Evolutionary conservation across 2,888 invertebrate species (phyloP).

Genomic region (Adelognathus sp.): DNA sequence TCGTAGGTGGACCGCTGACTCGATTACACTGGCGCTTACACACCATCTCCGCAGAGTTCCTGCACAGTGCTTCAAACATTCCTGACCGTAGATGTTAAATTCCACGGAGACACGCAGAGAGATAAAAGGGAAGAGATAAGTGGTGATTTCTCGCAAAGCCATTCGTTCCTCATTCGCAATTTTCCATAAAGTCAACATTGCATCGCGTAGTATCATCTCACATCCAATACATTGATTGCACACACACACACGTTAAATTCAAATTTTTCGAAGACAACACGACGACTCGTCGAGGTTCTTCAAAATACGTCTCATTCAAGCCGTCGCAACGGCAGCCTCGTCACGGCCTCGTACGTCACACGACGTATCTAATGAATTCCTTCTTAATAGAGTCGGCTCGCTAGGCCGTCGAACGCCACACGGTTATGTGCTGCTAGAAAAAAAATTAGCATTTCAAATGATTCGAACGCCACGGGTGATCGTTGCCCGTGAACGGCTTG

Average conservation of each 20-base stretch:
- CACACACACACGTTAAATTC: too few relatives aligned
- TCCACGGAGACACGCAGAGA: background rate
- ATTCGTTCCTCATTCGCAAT: too few relatives aligned
- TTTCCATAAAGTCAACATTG: too few relatives aligned
- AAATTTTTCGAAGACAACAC: background rate
- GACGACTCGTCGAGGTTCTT: background rate
- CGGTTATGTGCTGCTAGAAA: too few relatives aligned
- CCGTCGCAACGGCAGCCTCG: slow-evolving; percentile 35
- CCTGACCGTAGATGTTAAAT: background rate
- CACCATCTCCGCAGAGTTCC: background rate
- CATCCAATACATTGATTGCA: too few relatives aligned
- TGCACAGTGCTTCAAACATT: background rate
- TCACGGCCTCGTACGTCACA: slow-evolving; percentile 65
- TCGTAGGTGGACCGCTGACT: slow-evolving; percentile 38
- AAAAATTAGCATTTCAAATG: slow-evolving; percentile 78
- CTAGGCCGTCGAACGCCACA: slow-evolving; percentile 60
- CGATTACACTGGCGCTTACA: slow-evolving; percentile 13
- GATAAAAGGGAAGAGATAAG: too few relatives aligned
- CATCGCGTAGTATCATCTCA: too few relatives aligned
- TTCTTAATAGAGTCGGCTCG: slow-evolving; percentile 75
- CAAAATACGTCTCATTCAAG: background rate
- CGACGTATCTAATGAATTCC: slow-evolving; percentile 73
- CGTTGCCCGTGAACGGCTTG: slow-evolving; percentile 30
- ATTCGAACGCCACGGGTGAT: slow-evolving; percentile 71
- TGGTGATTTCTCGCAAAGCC: too few relatives aligned